Evolutionary conservation across 2,888 invertebrate genomes (phyloP).

Genomic region (Gasteruption jaculator): DNA sequence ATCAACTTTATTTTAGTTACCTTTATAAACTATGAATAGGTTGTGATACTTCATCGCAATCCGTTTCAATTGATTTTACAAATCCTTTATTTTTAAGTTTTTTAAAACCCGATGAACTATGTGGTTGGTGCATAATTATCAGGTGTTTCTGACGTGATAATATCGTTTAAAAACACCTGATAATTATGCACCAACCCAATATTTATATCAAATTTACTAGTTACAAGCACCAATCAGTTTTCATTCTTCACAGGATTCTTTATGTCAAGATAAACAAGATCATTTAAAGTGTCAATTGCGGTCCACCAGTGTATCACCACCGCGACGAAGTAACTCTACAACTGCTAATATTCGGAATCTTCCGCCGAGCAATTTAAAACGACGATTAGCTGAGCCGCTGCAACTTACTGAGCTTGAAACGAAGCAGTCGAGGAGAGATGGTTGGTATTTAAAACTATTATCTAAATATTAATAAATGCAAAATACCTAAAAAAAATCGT

Average conservation of each 20-base stretch:
- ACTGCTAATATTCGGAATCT: slow-evolving; percentile 17
- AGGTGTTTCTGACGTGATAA: too few relatives aligned
- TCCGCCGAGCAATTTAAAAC: slow-evolving; percentile 33
- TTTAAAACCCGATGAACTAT: too few relatives aligned
- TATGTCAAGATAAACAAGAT: slow-evolving; percentile 46
- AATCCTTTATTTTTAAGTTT: too few relatives aligned
- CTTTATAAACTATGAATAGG: too few relatives aligned
- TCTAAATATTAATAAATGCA: too few relatives aligned
- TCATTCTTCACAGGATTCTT: slow-evolving; percentile 34
- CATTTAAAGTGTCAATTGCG: slow-evolving; percentile 31
- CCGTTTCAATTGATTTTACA: too few relatives aligned
- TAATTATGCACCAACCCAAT: neutral
- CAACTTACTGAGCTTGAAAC: slow-evolving; percentile 41
- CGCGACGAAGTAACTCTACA: slow-evolving; percentile 17
- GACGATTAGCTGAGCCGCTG: slow-evolving; percentile 36
- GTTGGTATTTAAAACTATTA: slow-evolving; percentile 32
- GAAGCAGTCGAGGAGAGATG: slow-evolving; percentile 42
- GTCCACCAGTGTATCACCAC: slow-evolving; percentile 30
- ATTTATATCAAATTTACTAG: slow-evolving; percentile 7
- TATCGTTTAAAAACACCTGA: slow-evolving; percentile 1
- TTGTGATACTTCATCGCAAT: too few relatives aligned
- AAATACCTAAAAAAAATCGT: too few relatives aligned
- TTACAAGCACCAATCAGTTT: slow-evolving; percentile 39
- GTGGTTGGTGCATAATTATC: too few relatives aligned
- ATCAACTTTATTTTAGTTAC: too few relatives aligned